phyloP scores from a whole-genome alignment of 2,888 invertebrate species.

The Apotomis turbidana region DNA sequence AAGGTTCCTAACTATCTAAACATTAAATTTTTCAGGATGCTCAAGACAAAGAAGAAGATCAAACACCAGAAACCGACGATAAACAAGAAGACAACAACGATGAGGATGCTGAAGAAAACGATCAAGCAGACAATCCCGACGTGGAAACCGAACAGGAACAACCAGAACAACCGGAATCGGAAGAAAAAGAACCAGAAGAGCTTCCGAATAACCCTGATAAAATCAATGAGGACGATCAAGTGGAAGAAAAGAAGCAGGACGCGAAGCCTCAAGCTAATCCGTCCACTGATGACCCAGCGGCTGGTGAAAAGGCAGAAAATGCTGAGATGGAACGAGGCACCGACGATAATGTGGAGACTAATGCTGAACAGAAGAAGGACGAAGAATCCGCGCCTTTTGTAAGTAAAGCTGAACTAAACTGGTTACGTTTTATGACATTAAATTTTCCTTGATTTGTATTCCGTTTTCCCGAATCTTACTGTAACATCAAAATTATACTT shows the following conservation, averaged over 20 bases:
- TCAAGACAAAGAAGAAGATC: slow-evolving; percentile 45
- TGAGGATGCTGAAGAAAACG: slow-evolving; percentile 44
- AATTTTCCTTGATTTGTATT: no score
- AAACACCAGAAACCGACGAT: slow-evolving; percentile 50
- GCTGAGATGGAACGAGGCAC: slow-evolving; percentile 75
- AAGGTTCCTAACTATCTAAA: no score
- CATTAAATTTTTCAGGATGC: slow-evolving; percentile 7
- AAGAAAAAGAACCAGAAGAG: slow-evolving; percentile 61
- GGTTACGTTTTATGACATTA: no score
- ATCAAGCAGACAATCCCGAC: slow-evolving; percentile 57
- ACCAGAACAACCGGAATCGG: slow-evolving; percentile 53
- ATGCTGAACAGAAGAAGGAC: slow-evolving; percentile 75
- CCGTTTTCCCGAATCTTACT: no score
- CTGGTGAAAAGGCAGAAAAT: slow-evolving; percentile 78
- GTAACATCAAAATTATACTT: no score
- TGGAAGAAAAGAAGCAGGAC: slow-evolving; percentile 73
- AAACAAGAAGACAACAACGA: slow-evolving; percentile 61
- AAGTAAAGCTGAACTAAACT: slow-evolving; percentile 50
- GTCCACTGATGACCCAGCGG: slow-evolving; percentile 75
- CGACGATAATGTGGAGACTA: slow-evolving; percentile 79
- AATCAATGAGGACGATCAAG: slow-evolving; percentile 71
- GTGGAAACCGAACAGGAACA: slow-evolving; percentile 32
- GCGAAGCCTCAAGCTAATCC: slow-evolving; percentile 81
- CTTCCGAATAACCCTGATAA: slow-evolving; percentile 73
- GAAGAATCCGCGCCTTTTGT: slow-evolving; percentile 72